Base-by-base conservation (phyloP, 2,113 vertebrate genomes). In the Tragelaphus imberbis region DNA sequence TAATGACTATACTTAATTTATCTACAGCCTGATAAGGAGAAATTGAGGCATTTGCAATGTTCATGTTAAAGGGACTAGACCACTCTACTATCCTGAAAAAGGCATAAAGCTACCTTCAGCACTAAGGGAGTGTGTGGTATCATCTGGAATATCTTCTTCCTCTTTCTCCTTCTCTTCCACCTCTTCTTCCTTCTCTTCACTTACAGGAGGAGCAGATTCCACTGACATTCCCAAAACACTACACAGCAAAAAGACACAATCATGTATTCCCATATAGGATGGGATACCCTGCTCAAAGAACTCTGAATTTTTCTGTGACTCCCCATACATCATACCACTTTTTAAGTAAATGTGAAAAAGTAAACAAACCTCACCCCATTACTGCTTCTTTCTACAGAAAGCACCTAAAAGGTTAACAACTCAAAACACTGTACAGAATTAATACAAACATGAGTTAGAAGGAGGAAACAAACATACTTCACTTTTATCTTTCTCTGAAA, bases 71-170 rank as follows among this genome's bases (percentile, higher is more conserved):
- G 17, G 55, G 47, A 58, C 11, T 61, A 91, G 51, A 82, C 82
- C 28, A 16, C 91, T 71, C 23, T 21, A 71, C 7, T 63, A 65
- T 79, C 28, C 47, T 84, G 36, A 96, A 97, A 96, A 97, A 93
- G 15, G 55, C 0, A 17, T 8, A 89, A 19, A 27, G 51, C 33
- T 55, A 99, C 99, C 99, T 99, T 98, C 99, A 36, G 68, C 79
- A 13, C 51, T 65, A 0, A 88, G 79, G 0, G 90, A 96, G 19
- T 77, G 11, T 19, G 95, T 27, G 12, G 77, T 21, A 75, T 95
- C 92, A 21, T 96, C 98, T 21, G 3, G 68, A 94, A 82, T 92
- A 9, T 96, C 97, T 75, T 91, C 98, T 3, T 81, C 97, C 30
- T 97, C 88, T 56, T 91, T 82, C 91, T 86, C 84, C 55, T 92